Percentiles rank a stretch among this genome's conserved stretches.
Conservation (phyloP, 2,888 invertebrate genomes). For the Mamestra brassicae region DNA sequence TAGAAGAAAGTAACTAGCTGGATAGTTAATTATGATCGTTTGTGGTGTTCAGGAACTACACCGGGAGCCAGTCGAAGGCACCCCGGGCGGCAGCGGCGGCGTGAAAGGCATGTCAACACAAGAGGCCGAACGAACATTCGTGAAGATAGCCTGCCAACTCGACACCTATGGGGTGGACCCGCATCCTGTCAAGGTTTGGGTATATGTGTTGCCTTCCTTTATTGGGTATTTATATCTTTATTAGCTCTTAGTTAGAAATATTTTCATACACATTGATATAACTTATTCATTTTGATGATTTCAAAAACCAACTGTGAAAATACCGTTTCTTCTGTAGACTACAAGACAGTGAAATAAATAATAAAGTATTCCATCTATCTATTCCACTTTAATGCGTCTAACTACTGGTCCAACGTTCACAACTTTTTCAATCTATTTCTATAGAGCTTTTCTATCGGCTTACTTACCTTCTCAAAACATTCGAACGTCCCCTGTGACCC, state of each 20-base stretch:
- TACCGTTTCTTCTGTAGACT: background rate
- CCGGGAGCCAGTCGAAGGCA: conserved; percentile 94
- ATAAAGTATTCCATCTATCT: background rate
- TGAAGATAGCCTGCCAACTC: conserved; percentile 97
- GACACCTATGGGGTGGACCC: conserved; percentile 99
- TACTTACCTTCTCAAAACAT: background rate
- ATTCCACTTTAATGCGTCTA: background rate
- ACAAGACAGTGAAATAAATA: background rate
- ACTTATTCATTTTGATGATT: background rate
- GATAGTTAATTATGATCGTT: no score
- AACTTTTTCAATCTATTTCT: no score
- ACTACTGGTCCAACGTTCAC: no score
- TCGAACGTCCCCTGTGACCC: background rate
- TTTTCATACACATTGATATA: background rate
- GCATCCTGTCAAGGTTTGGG: conserved; percentile 97
- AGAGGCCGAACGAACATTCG: conserved; percentile 97
- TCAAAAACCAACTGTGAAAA: background rate
- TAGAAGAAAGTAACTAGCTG: no score
- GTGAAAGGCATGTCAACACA: conserved; percentile 96
- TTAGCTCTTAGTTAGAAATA: conserved; percentile 19
- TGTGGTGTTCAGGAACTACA: conserved; percentile 80
- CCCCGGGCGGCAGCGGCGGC: conserved; percentile 90
- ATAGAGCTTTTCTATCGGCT: background rate
- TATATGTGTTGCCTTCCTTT: conserved; percentile 63
- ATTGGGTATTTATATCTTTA: conserved; percentile 44